Evolutionary conservation across 2,797 vertebrate species (phyloP), one percentile per base, ranked within the genome.

Genomic region (Eremophila alpestris): DNA sequence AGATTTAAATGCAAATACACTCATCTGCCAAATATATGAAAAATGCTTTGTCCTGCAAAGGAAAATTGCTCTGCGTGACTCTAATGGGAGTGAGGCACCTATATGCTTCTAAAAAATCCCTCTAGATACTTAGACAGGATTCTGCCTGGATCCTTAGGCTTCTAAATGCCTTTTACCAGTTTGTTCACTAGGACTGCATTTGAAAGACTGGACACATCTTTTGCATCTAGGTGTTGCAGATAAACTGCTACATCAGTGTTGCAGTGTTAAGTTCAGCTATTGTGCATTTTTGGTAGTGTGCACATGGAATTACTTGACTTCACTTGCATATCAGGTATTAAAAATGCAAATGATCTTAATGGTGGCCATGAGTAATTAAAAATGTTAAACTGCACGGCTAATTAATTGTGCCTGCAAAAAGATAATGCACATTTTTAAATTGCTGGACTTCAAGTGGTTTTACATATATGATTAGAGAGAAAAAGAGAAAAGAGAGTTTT

Each of bases 401-500:
- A 90, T 87, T 93, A 82, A 48, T 92, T 89, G 43, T 79, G 75
- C 41, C 74, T 90, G 51, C 46, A 73, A 87, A 79, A 87, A 71
- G 68, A 85, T 80, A 85, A 79, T 55, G 29, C 77, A 45, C 8
- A 21, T 69, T 90, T 95, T 85, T 19, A 27, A 94, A 83, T 34
- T 74, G 32, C 22, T 51, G 48, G 60, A 80, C 73, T 83, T 93
- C 64, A 83, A 13, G 22, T 45, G 67, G 34, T 45, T 70, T 54
- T 55, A 45, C n/a, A 43, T 58, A 26, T 36, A 13, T 64, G 56
- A 36, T 59, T 20, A 75, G 46, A 68, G 14, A n/a, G 38, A 30
- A 45, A 73, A 27, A 52, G 24, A 45, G 14, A 34, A 22, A 32
- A 48, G 5, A 38, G 30, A 41, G 14, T 48, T 24, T 62, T 41